Evolutionary conservation across 64 coral and sea anemone species (phyloP), one percentile per base, ranked within the genome.

Genomic region (Pocillopora damicornis): DNA sequence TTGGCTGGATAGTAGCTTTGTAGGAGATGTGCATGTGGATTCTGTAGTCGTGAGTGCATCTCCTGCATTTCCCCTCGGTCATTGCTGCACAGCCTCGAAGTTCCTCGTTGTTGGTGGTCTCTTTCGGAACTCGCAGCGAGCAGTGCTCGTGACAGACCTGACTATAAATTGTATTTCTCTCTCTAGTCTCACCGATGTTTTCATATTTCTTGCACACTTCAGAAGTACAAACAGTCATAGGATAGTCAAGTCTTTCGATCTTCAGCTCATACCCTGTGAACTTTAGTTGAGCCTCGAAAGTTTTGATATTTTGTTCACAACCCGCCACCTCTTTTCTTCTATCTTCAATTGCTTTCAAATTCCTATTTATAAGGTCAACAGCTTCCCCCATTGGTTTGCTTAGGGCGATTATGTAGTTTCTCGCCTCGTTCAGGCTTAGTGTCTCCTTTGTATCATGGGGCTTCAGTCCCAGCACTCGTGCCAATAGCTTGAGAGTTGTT

Each of bases 331-430:
- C 15, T 22, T 83, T 22, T 83, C 6, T 63, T 5, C 13, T 14
- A 1, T 63, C 56, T 83, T 83, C 26, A 22, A 1, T 61, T 23
- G 1, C 0, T 83, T 61, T 61, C 56, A 62, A 9, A 35, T 83
- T 83, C 60, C 14, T 61, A 23, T 83, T 10, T 20, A 83, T 83
- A 20, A 61, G 6, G 2, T 83, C 11, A 23, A 61, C 80, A n/a
- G 35, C 80, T 83, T 83, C 58, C 36, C 13, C 80, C 56, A 83
- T 83, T 7, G 80, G 80, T 16, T 83, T 59, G 64, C 60, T 83
- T 61, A 83, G 60, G 11, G 51, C 80, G 14, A 83, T 61, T 9
- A 83, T 83, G 57, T 22, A 9, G 8, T 30, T 83, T 61, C 80
- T 13, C 13, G 80, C 80, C 36, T 83, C 80, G 30, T 83, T 83